Evolutionary conservation across 2,888 invertebrate genomes (phyloP).

Genomic region (Harmothoe impar): DNA sequence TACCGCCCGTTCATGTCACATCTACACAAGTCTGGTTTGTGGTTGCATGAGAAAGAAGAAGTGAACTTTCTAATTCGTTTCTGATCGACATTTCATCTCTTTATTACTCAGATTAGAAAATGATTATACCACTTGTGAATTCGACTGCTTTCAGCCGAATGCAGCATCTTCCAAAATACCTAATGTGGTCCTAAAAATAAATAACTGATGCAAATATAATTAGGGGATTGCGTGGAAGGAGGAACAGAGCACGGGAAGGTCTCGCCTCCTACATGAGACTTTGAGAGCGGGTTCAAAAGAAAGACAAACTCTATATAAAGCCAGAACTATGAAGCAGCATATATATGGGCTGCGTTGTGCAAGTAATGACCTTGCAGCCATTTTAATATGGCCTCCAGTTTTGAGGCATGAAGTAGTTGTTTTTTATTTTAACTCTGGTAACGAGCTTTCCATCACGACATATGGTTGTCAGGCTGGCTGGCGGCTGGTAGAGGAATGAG

Average conservation of each 20-base stretch:
- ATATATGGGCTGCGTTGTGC: too few relatives aligned
- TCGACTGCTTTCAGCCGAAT: neutral
- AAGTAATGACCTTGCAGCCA: neutral
- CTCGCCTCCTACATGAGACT: too few relatives aligned
- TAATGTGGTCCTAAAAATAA: neutral
- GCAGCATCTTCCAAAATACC: too few relatives aligned
- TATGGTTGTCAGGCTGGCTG: neutral
- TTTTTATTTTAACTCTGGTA: neutral
- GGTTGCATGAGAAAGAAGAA: constrained; percentile 39
- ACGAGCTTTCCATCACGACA: constrained; percentile 23
- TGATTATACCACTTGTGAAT: constrained; percentile 50
- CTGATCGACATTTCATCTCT: neutral
- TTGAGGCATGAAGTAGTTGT: too few relatives aligned
- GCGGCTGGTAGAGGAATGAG: neutral
- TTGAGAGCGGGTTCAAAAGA: too few relatives aligned
- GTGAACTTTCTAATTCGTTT: constrained; percentile 36
- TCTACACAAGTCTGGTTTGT: neutral
- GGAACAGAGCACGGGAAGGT: too few relatives aligned
- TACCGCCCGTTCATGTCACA: constrained; percentile 14
- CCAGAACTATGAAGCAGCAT: too few relatives aligned
- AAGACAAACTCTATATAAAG: too few relatives aligned
- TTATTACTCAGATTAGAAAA: constrained; percentile 14
- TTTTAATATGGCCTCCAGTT: neutral
- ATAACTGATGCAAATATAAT: too few relatives aligned
- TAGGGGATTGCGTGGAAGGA: too few relatives aligned